phyloP scores from a whole-genome alignment of 2,888 invertebrate species.

The Trachelus tabidus region DNA sequence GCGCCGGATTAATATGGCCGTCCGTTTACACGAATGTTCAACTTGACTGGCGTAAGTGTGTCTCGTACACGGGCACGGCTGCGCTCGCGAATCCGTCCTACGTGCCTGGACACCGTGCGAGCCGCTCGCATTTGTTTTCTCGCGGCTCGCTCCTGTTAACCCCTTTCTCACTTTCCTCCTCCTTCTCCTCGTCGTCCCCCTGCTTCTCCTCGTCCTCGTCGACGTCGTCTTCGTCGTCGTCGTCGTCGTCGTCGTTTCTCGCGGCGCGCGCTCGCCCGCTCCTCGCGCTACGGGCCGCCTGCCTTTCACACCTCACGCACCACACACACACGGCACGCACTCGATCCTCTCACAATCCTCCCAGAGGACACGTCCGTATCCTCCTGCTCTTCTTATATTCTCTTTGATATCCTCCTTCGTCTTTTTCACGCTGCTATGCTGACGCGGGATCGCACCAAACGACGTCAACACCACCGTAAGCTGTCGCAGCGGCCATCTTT shows the following conservation, averaged over 20 bases:
- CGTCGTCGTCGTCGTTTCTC: constrained; percentile 16
- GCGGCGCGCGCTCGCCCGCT: constrained; percentile 10
- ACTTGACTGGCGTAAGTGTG: background rate
- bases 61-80: constrained; percentile 1
- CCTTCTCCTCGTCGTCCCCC: constrained; percentile 18
- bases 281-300: background rate
- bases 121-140: constrained; percentile 10
- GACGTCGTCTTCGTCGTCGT: constrained; percentile 7
- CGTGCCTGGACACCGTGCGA: constrained; percentile 8
- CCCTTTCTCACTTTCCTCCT: constrained; percentile 13
- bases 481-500: constrained; percentile 65
- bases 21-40: constrained; percentile 40
- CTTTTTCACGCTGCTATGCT: constrained; percentile 51
- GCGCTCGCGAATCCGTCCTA: background rate
- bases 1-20: constrained; percentile 49
- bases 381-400: background rate
- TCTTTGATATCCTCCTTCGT: constrained; percentile 32
- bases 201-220: constrained; percentile 28
- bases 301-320: constrained; percentile 16
- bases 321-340: constrained; percentile 5
- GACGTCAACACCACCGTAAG: constrained; percentile 64
- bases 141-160: constrained; percentile 6
- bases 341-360: constrained; percentile 7
- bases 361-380: constrained; percentile 31
- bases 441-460: constrained; percentile 52